phyloP scores from a whole-genome alignment of 1,140 invertebrate species.

The Lepidotrigona ventralis region DNA sequence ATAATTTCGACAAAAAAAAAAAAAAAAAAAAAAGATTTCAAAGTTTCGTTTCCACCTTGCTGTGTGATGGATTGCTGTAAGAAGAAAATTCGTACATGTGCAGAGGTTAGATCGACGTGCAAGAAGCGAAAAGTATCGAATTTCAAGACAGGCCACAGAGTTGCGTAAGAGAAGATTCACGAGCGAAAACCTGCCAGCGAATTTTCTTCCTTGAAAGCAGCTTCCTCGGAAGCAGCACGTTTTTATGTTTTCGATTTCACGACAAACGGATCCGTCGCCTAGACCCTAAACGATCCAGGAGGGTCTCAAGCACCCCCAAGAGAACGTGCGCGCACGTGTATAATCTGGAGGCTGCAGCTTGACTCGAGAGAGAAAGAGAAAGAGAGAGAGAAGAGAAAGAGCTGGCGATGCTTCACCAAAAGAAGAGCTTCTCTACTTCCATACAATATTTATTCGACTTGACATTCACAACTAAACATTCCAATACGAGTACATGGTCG shows the following conservation, averaged over 20 bases:
- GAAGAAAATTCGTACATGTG: not conserved
- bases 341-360: conserved; percentile 30
- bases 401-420: too few relatives aligned
- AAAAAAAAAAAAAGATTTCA: too few relatives aligned
- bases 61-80: not conserved
- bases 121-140: conserved; percentile 9
- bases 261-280: not conserved
- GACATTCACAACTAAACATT: not conserved
- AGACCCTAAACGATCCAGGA: conserved; percentile 65
- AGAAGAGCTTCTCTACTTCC: not conserved
- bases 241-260: not conserved
- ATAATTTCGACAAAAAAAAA: too few relatives aligned
- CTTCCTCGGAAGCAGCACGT: too few relatives aligned
- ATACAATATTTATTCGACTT: not conserved
- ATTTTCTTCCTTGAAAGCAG: not conserved
- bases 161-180: conserved; percentile 15
- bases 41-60: too few relatives aligned
- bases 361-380: not conserved
- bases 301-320: conserved; percentile 70
- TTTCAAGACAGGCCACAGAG: conserved; percentile 13
- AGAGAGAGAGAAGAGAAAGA: too few relatives aligned
- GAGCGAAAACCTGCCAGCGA: not conserved
- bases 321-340: conserved; percentile 58
- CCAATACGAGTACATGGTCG: not conserved
- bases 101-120: not conserved